Conservation (phyloP, 2,113 vertebrate genomes). For the Cyprinodon tularosa region DNA sequence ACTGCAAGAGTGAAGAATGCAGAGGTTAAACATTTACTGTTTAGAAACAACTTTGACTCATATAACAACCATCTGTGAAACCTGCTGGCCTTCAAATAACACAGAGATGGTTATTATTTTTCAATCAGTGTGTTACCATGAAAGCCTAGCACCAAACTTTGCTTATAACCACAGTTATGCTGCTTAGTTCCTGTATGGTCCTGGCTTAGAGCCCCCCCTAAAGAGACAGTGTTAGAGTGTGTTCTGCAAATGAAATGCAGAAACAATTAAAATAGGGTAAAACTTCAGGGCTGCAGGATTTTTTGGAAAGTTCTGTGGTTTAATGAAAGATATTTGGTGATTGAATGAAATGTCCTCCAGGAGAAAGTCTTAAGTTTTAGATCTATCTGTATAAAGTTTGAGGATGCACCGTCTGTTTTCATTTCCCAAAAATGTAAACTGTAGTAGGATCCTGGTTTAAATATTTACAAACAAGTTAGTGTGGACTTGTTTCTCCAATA, state of each 20-base stretch:
- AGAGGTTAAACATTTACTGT: constrained; percentile 38
- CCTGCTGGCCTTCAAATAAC: constrained; percentile 44
- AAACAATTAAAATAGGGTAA: constrained; percentile 33
- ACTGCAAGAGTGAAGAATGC: constrained; percentile 78
- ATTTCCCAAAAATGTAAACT: constrained; percentile 62
- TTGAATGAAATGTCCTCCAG: constrained; percentile 28
- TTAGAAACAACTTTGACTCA: constrained; percentile 38
- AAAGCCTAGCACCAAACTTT: constrained; percentile 21
- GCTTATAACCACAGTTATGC: constrained; percentile 57
- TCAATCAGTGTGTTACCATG: constrained; percentile 24
- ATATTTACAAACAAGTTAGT: constrained; percentile 72
- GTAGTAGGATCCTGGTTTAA: constrained; percentile 55
- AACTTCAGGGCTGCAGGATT: constrained; percentile 18
- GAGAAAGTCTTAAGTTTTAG: constrained; percentile 31
- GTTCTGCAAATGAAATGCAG: constrained; percentile 43
- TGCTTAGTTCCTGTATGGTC: constrained; percentile 62
- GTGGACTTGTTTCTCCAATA: constrained; percentile 55
- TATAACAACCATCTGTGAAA: constrained; percentile 38
- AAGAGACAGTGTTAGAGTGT: constrained; percentile 30
- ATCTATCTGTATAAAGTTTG: constrained; percentile 34
- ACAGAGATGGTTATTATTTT: constrained; percentile 51
- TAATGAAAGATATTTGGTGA: constrained; percentile 33
- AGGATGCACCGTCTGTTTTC: constrained; percentile 16
- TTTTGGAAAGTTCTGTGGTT: constrained; percentile 15
- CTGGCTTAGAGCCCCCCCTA: constrained; percentile 19